Evolutionary conservation across 2,888 invertebrate genomes (phyloP).

Genomic region (Amphipoea oculea): DNA sequence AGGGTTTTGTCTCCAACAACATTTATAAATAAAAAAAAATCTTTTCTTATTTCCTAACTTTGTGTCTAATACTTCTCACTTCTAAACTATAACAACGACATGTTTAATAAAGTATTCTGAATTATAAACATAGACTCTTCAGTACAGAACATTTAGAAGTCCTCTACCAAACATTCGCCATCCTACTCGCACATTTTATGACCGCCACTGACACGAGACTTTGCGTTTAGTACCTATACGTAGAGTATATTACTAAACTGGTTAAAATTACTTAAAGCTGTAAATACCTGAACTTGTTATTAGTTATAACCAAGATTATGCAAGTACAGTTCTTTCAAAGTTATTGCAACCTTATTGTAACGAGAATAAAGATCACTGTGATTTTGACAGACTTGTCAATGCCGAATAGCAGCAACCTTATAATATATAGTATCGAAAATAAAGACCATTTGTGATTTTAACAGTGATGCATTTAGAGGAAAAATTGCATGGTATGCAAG

Average conservation of each 20-base stretch:
- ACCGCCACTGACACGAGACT: neutral
- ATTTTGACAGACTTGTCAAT: neutral
- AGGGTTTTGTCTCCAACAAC: conserved; percentile 24
- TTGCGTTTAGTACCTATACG: neutral
- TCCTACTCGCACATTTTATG: neutral
- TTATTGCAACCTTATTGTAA: neutral
- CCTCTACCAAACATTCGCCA: neutral
- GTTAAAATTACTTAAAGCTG: neutral
- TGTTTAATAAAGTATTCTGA: conserved; percentile 45
- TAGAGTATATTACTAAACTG: neutral
- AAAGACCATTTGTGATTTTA: neutral
- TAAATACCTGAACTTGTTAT: neutral
- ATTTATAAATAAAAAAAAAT: conserved; percentile 38
- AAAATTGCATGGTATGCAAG: neutral
- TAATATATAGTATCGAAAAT: neutral
- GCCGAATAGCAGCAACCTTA: neutral
- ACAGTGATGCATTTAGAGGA: neutral
- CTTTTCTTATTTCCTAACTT: conserved; percentile 53
- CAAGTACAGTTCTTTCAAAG: neutral
- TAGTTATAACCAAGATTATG: neutral
- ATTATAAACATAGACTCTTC: conserved; percentile 28
- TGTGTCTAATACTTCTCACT: conserved; percentile 48
- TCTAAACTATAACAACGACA: conserved; percentile 38
- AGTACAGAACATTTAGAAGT: neutral
- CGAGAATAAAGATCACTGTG: neutral